phyloP scores from a whole-genome alignment of 2,113 vertebrate species.

The Chaenogobius annularis region DNA sequence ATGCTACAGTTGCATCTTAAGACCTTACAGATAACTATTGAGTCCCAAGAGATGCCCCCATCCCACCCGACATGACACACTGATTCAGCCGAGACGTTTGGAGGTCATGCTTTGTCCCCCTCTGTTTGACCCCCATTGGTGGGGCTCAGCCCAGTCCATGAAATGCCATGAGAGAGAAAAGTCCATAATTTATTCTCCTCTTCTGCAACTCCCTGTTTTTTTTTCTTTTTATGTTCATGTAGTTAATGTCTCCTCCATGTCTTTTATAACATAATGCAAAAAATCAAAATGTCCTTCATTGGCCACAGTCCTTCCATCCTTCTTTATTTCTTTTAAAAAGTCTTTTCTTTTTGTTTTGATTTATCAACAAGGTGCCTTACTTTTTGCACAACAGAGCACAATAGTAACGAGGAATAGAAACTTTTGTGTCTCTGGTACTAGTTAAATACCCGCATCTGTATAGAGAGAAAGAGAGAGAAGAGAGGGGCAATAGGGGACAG shows the following conservation, averaged over 20 bases:
- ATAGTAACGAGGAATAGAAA: conserved; percentile 86
- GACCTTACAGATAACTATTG: conserved; percentile 64
- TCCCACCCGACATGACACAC: conserved; percentile 43
- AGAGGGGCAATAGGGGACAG: conserved; percentile 71
- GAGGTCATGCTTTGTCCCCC: conserved; percentile 63
- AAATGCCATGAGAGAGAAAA: conserved; percentile 65
- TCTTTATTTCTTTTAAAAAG: conserved; percentile 70
- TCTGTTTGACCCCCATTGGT: conserved; percentile 41
- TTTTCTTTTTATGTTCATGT: conserved; percentile 47
- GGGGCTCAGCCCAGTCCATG: conserved; percentile 61
- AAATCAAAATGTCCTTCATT: conserved; percentile 50
- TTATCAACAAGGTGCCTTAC: conserved; percentile 89
- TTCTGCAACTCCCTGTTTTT: conserved; percentile 60
- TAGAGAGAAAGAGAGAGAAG: conserved; percentile 61
- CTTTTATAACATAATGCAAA: conserved; percentile 70
- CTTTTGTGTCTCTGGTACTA: conserved; percentile 83
- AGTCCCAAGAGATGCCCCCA: conserved; percentile 47
- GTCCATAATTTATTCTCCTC: conserved; percentile 51
- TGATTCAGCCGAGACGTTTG: conserved; percentile 59
- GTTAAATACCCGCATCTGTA: conserved; percentile 89
- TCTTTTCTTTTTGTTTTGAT: conserved; percentile 67
- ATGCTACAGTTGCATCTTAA: conserved; percentile 80
- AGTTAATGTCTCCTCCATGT: conserved; percentile 64
- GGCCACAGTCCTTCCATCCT: conserved; percentile 58
- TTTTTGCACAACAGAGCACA: conserved; percentile 82